Conservation (phyloP, 2,113 vertebrate species). For the Hyaena hyaena region DNA sequence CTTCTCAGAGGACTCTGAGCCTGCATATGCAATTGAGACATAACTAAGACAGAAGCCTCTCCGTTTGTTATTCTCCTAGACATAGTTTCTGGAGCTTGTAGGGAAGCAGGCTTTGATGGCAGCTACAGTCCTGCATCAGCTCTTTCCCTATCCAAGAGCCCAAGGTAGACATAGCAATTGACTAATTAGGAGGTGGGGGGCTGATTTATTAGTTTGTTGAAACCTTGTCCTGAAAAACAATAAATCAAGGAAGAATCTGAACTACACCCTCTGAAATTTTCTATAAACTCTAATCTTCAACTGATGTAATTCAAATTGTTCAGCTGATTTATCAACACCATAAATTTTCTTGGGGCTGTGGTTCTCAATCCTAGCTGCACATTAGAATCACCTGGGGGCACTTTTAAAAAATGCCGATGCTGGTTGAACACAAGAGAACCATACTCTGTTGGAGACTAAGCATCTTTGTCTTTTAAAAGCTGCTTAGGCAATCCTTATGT, state of each 20-base stretch:
- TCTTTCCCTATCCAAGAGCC: background rate
- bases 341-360: slow-evolving; percentile 22
- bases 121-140: background rate
- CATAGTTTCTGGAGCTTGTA: background rate
- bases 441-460: background rate
- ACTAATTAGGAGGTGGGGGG: background rate
- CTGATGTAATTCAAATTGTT: slow-evolving; percentile 42
- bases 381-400: background rate
- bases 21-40: background rate
- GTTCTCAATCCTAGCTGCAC: background rate
- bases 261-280: slow-evolving; percentile 2
- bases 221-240: slow-evolving; percentile 1
- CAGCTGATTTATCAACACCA: slow-evolving; percentile 34
- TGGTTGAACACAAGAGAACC: background rate
- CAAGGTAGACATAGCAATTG: background rate
- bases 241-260: slow-evolving; percentile 39
- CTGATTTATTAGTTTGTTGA: slow-evolving; percentile 44
- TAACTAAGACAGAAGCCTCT: background rate
- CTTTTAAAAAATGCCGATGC: background rate
- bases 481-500: background rate
- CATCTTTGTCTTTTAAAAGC: slow-evolving; percentile 38
- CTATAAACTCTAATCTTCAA: slow-evolving; percentile 32
- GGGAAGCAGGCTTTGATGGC: background rate
- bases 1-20: background rate
- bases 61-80: background rate